Evolutionary conservation across 2,113 vertebrate genomes (phyloP).

Genomic region (Varanus komodoensis): DNA sequence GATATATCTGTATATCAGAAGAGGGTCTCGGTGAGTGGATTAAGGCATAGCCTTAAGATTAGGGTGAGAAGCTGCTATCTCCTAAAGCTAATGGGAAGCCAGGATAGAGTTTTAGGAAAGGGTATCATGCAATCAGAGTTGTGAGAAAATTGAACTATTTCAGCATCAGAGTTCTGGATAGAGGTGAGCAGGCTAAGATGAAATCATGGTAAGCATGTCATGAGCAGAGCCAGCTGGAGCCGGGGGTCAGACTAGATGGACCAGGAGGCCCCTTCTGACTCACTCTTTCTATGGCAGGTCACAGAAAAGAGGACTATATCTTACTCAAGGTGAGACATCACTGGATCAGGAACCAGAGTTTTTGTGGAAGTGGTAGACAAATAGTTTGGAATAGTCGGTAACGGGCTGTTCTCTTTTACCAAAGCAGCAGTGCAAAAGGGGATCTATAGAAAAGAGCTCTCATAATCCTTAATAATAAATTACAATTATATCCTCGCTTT

Average conservation of each 20-base stretch:
- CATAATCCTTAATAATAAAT: too few relatives aligned
- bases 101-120: background rate
- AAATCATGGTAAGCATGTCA: too few relatives aligned
- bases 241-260: too few relatives aligned
- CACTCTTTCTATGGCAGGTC: background rate
- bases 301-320: background rate
- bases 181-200: background rate
- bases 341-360: background rate
- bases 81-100: background rate
- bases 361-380: background rate
- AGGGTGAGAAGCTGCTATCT: background rate
- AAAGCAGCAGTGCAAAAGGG: constrained; percentile 9
- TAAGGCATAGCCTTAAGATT: background rate
- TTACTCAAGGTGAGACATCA: background rate
- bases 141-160: background rate
- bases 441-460: constrained; percentile 32
- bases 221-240: too few relatives aligned
- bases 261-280: too few relatives aligned
- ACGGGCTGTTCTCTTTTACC: background rate
- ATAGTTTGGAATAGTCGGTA: background rate
- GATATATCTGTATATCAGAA: too few relatives aligned
- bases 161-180: background rate
- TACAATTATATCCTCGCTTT: too few relatives aligned
- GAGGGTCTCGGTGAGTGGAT: too few relatives aligned
- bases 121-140: background rate